phyloP scores from a whole-genome alignment of 1,140 invertebrate species.

The Drosophila seguyi region DNA sequence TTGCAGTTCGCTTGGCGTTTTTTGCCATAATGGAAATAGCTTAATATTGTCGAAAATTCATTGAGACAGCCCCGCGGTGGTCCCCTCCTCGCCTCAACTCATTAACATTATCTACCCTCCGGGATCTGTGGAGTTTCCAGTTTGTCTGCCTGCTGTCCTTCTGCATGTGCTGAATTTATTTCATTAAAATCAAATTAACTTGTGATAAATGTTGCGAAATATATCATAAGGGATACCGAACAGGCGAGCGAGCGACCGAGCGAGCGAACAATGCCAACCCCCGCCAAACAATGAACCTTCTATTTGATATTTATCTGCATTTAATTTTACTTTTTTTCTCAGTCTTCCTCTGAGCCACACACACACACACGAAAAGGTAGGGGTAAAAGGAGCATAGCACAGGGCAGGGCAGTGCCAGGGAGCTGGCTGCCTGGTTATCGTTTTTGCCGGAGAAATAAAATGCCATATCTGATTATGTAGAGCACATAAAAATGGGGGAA shows the following conservation, averaged over 20 bases:
- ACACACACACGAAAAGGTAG: constrained; percentile 31
- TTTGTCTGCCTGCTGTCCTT: constrained; percentile 46
- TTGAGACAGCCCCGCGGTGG: constrained; percentile 42
- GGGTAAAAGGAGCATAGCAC: constrained; percentile 9
- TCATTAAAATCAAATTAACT: constrained; percentile 84
- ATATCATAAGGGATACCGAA: constrained; percentile 70
- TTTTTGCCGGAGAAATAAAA: constrained; percentile 73
- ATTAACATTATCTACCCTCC: constrained; percentile 83
- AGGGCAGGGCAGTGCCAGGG: not conserved
- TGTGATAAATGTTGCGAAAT: constrained; percentile 82
- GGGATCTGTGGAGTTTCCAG: constrained; percentile 69
- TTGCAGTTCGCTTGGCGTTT: constrained; percentile 9
- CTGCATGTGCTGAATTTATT: constrained; percentile 69
- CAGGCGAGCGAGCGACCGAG: constrained; percentile 1
- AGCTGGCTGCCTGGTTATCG: constrained; percentile 29
- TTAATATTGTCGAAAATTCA: constrained; percentile 81
- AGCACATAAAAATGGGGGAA: constrained; percentile 65
- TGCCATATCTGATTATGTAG: constrained; percentile 80
- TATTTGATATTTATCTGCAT: constrained; percentile 83
- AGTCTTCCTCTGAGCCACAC: constrained; percentile 9
- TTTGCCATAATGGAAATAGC: constrained; percentile 54
- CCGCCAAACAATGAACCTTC: constrained; percentile 70
- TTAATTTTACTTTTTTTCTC: constrained; percentile 61
- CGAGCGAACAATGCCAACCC: constrained; percentile 31
- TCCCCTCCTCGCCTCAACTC: constrained; percentile 47